Conservation (phyloP, 2,888 invertebrate genomes). For the Mythimna pallens region DNA sequence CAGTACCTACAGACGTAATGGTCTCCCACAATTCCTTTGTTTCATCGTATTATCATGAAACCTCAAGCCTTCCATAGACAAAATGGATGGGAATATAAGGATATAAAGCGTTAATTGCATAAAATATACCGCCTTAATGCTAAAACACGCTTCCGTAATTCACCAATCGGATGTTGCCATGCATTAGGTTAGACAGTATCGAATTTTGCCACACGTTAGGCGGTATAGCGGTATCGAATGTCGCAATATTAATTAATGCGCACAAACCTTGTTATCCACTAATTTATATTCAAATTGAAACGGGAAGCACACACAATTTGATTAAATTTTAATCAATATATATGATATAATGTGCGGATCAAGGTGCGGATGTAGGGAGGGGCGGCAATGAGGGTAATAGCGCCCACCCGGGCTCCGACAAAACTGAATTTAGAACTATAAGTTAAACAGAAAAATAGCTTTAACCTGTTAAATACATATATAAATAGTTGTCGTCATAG, state of each 20-base stretch:
- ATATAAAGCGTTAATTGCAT: conserved; percentile 29
- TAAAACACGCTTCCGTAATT: conserved; percentile 52
- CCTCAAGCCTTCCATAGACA: no score
- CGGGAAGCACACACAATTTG: conserved; percentile 72
- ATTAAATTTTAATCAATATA: conserved; percentile 76
- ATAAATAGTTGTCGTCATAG: neutral
- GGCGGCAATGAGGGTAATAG: no score
- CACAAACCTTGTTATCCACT: conserved; percentile 69
- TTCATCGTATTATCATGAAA: no score
- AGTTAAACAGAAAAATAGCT: neutral
- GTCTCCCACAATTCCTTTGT: no score
- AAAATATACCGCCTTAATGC: conserved; percentile 30
- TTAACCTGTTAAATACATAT: neutral
- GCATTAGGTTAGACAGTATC: conserved; percentile 53
- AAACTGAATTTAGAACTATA: neutral
- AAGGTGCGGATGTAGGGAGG: no score
- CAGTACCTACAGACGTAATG: no score
- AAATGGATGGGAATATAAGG: neutral
- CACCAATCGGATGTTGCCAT: conserved; percentile 52
- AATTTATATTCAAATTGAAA: conserved; percentile 85
- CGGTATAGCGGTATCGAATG: conserved; percentile 62
- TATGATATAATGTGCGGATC: no score
- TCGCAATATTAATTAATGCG: conserved; percentile 77
- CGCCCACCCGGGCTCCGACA: neutral
- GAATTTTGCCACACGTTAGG: conserved; percentile 62